Conservation (phyloP, 2,113 vertebrate species). For the Neogale vison region DNA sequence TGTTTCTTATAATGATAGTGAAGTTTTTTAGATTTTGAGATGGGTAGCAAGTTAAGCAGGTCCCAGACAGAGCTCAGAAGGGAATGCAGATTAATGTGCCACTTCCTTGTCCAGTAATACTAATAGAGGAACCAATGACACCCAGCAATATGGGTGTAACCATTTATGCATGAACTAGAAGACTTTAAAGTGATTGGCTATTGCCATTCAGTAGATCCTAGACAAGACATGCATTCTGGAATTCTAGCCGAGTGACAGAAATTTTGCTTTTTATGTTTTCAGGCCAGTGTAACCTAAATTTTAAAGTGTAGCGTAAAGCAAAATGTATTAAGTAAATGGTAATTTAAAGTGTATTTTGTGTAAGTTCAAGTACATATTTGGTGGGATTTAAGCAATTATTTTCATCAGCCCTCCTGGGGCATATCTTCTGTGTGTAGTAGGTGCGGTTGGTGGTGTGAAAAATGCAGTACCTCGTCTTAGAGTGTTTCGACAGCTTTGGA, state of each 20-base stretch:
- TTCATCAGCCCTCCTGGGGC: neutral
- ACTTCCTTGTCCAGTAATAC: neutral
- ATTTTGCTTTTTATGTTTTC: conserved; percentile 11
- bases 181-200: neutral
- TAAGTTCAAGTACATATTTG: neutral
- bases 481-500: neutral
- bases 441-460: neutral
- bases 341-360: neutral
- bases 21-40: conserved; percentile 53
- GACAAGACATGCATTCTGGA: neutral
- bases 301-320: neutral
- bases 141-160: neutral
- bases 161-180: neutral
- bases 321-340: neutral
- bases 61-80: neutral
- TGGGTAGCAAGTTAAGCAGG: neutral
- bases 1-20: neutral
- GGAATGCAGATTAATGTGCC: neutral
- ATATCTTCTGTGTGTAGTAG: neutral
- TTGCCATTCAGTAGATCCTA: neutral
- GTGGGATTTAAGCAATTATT: neutral
- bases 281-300: neutral
- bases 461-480: neutral
- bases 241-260: neutral
- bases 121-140: neutral